Evolutionary conservation across 2,888 invertebrate species (phyloP), one percentile per base, ranked within the genome.

Genomic region (Rhorus exstirpatorius): DNA sequence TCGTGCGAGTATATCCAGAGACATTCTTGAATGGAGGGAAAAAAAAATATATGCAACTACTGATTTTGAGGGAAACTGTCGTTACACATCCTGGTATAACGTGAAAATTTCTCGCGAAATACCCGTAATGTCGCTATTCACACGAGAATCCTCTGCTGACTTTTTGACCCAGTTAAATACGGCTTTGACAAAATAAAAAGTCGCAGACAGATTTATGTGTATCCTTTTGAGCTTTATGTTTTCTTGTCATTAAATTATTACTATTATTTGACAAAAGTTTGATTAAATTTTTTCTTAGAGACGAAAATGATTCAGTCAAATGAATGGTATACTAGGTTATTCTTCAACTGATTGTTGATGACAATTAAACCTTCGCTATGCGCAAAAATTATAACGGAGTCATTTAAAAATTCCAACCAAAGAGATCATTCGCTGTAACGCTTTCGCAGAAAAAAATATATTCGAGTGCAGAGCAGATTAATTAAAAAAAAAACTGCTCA

Each of bases 121-220:
- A 8, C 1, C 8, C 10, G 51, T 19, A 19, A 58, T 46, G 46
- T n/a, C n/a, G 58, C 31, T 58, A 14, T 58, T 58, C 7, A 7
- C 35, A 6, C 14, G 46, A 41, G 14, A 31, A 31, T 7, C 7
- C 19, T 3, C 31, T 17, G 58, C 17, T 46, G 58, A 35, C 14
- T 58, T 58, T 58, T 17, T 35, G 35, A 58, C 35, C 58, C 58
- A 58, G 8, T 58, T 17, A 12, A 58, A 7, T 12, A 21, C 6
- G 1, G 21, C 7, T 19, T 12, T 14, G 7, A 26, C 12, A 12
- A 24, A 55, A 10, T n/a, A 26, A 55, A 26, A 41, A 10, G 1
- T 12, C 0, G 4, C 26, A 55, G 41, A 41, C 10, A 41, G 10
- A 41, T 41, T 41, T 41, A 6, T 41, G 1, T 41, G 6, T 12